Evolutionary conservation across 2,113 vertebrate genomes (phyloP).

Genomic region (Melanostigma gelatinosum): DNA sequence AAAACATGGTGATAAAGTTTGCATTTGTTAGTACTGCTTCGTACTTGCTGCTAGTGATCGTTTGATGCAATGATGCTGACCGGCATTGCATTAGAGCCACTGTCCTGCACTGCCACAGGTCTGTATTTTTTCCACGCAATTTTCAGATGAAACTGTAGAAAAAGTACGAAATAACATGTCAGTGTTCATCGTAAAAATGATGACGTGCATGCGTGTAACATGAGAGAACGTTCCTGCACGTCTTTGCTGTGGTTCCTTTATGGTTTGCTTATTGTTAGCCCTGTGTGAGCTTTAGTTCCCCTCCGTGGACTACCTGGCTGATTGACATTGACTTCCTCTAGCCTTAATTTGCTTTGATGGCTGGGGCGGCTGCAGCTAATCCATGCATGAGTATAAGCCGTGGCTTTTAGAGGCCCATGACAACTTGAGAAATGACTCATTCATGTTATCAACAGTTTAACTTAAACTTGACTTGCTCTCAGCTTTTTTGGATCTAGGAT

Average conservation of each 20-base stretch:
- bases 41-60: too few species aligned
- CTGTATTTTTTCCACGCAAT: background rate
- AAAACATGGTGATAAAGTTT: background rate
- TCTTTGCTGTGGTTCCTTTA: background rate
- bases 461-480: conserved; percentile 25
- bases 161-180: background rate
- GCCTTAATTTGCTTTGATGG: conserved; percentile 42
- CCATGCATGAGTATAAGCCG: conserved; percentile 9
- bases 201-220: background rate
- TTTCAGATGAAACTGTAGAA: background rate
- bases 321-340: conserved; percentile 24
- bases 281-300: background rate
- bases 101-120: background rate
- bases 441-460: conserved; percentile 27
- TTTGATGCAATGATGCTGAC: too few species aligned
- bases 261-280: background rate
- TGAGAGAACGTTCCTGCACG: background rate
- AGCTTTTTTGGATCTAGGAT: conserved; percentile 17
- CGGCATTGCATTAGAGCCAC: too few species aligned
- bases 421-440: conserved; percentile 32
- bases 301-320: conserved; percentile 13
- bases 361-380: background rate
- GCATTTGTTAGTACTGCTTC: background rate
- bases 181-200: background rate
- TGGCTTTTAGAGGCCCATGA: background rate